These are phyloP conservation scores for Drosophila equinoxialis DNA, from an alignment of 1,140 invertebrate species.

Conservation along the genomic window DNA sequence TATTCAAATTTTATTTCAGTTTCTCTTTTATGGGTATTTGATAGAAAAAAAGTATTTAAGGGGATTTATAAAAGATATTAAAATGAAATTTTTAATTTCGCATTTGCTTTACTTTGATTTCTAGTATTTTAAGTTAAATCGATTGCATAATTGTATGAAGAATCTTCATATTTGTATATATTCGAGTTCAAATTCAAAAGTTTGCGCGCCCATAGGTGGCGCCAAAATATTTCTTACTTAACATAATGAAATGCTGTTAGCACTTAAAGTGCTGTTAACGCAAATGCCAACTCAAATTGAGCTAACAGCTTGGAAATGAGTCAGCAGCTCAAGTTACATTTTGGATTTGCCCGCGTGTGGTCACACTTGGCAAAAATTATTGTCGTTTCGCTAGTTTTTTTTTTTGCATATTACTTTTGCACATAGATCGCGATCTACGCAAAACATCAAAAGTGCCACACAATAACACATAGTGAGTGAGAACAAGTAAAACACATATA, in stretches of 20 bases:
- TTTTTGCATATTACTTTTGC: slow-evolving; percentile 3
- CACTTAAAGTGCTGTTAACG: neutral
- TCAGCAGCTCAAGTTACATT: neutral
- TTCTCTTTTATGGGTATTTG: too few relatives aligned
- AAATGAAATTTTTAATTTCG: too few relatives aligned
- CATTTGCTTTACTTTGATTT: too few relatives aligned
- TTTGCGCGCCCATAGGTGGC: too few relatives aligned
- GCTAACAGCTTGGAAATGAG: neutral
- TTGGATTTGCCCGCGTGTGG: slow-evolving; percentile 5
- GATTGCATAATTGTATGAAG: too few relatives aligned
- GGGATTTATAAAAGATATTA: too few relatives aligned
- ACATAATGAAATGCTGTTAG: neutral
- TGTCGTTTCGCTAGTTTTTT: slow-evolving; percentile 20
- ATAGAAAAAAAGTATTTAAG: too few relatives aligned
- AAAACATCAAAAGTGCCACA: slow-evolving; percentile 1
- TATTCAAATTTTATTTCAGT: too few relatives aligned
- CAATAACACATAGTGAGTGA: neutral
- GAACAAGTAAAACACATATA: neutral
- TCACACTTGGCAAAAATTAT: slow-evolving; percentile 16
- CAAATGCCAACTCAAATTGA: neutral
- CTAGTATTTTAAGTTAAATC: too few relatives aligned
- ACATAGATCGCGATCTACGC: slow-evolving; percentile 4
- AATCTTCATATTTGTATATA: too few relatives aligned
- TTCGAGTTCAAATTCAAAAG: too few relatives aligned
- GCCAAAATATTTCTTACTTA: too few relatives aligned